phyloP scores from a whole-genome alignment of 2,888 invertebrate species.

The Rhaphigaster nebulosa region DNA sequence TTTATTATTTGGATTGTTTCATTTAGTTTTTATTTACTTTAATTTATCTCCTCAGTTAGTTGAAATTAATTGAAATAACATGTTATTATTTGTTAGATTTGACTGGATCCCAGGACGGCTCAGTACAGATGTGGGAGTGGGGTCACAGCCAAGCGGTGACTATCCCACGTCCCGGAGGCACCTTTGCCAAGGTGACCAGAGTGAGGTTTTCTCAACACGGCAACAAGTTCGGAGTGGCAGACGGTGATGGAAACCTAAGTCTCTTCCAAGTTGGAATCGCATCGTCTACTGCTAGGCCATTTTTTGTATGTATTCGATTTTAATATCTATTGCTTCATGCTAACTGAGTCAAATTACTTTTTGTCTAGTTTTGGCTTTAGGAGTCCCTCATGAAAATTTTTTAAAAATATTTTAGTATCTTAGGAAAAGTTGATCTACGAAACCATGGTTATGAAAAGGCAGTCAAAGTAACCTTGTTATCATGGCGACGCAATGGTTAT shows the following conservation, averaged over 20 bases:
- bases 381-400: no score
- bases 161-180: slow-evolving; percentile 91
- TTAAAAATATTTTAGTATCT: no score
- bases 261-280: slow-evolving; percentile 93
- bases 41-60: no score
- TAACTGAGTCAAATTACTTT: no score
- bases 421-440: no score
- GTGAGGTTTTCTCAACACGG: slow-evolving; percentile 97
- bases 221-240: slow-evolving; percentile 98
- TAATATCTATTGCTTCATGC: neutral
- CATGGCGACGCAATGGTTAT: no score
- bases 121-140: slow-evolving; percentile 98
- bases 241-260: slow-evolving; percentile 96
- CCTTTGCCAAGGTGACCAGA: slow-evolving; percentile 94
- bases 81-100: slow-evolving; percentile 74
- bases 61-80: slow-evolving; percentile 51
- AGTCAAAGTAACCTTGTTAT: no score
- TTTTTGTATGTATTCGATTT: slow-evolving; percentile 80
- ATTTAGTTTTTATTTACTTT: no score
- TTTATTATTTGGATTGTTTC: no score
- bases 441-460: no score
- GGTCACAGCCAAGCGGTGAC: slow-evolving; percentile 92
- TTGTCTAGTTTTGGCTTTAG: no score
- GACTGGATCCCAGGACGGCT: slow-evolving; percentile 96
- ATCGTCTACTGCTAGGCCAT: slow-evolving; percentile 82